Conservation (phyloP, 2,113 vertebrate genomes). For the Pomatorhinus ruficollis region DNA sequence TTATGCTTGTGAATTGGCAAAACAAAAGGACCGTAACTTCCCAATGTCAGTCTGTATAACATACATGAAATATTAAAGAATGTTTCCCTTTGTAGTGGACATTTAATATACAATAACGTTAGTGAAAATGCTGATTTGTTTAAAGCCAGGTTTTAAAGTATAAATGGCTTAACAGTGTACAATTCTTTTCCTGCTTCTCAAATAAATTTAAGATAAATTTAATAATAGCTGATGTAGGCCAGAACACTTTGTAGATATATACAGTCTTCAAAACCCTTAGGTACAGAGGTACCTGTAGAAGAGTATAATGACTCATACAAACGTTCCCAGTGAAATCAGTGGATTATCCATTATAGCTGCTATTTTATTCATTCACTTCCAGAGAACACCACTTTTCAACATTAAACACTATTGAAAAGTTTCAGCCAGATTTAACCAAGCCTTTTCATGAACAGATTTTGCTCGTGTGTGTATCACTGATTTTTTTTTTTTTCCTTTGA, state of each 20-base stretch:
- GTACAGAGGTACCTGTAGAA: neutral
- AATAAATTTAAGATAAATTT: neutral
- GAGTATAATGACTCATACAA: neutral
- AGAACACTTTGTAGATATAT: neutral
- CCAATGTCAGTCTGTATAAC: neutral
- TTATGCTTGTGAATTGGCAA: neutral
- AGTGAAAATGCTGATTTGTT: neutral
- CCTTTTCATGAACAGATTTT: neutral
- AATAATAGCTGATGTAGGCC: neutral
- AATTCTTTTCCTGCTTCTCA: neutral
- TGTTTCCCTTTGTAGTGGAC: neutral
- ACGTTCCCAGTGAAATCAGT: neutral
- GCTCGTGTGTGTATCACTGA: neutral
- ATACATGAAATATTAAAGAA: constrained; percentile 23
- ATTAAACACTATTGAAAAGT: neutral
- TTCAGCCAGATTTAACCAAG: neutral
- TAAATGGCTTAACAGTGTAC: neutral
- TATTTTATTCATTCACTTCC: neutral
- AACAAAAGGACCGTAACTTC: neutral
- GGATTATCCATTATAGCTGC: neutral
- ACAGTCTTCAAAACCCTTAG: neutral
- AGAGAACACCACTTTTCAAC: neutral
- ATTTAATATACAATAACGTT: neutral
- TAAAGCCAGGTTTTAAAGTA: neutral
- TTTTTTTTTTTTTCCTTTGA: neutral